Conservation (phyloP, 2,113 vertebrate species). For the Climacteris rufus region DNA sequence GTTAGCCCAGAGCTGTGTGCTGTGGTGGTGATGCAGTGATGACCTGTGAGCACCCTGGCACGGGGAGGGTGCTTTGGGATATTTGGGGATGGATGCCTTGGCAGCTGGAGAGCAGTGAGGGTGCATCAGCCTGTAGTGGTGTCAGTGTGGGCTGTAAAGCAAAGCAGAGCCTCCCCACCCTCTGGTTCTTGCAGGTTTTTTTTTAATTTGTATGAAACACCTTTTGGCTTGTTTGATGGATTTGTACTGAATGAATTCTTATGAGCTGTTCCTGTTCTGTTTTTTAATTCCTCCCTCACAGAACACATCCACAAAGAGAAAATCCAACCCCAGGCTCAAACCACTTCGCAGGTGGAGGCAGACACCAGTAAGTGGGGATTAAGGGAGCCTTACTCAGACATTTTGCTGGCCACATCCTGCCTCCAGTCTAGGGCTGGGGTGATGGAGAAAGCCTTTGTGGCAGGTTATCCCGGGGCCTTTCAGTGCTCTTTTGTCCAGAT, state of each 20-base stretch:
- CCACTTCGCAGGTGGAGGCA: rapidly evolving
- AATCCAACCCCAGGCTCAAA: rapidly evolving
- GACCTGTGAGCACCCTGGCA: neutral
- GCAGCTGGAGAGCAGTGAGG: neutral
- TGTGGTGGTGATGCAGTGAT: neutral
- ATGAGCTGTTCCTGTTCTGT: neutral
- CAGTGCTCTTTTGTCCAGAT: neutral
- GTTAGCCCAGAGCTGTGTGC: neutral
- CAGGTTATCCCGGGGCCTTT: neutral
- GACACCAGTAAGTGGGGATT: neutral
- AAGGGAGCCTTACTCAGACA: neutral
- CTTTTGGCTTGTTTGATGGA: neutral
- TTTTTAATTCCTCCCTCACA: neutral
- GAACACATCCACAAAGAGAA: neutral
- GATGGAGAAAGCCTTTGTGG: neutral
- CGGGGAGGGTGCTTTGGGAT: neutral
- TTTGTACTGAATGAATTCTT: neutral
- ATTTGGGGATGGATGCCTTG: neutral
- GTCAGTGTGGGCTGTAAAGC: neutral
- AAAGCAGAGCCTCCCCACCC: neutral
- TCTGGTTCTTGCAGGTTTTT: neutral
- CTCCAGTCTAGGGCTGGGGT: neutral
- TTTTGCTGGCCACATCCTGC: neutral
- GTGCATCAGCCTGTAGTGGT: neutral
- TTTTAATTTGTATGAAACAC: neutral